phyloP scores from a whole-genome alignment of 2,888 invertebrate species.

The Agriopis aurantiaria region DNA sequence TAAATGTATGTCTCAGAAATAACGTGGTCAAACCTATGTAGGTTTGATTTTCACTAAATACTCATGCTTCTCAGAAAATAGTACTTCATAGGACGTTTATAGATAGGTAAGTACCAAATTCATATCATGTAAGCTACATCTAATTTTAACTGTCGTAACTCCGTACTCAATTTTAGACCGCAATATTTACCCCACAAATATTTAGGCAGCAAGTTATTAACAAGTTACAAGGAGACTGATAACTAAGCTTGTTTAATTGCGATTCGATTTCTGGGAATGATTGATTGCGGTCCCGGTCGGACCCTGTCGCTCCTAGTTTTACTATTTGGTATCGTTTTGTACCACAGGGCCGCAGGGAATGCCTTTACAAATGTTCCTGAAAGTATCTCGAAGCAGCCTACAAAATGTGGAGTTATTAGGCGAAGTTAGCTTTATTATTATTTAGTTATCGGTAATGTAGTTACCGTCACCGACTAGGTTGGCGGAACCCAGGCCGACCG shows the following conservation, averaged over 20 bases:
- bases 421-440: too few relatives aligned
- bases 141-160: not conserved
- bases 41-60: not conserved
- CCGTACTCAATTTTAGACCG: slow-evolving; percentile 7
- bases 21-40: not conserved
- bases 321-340: slow-evolving; percentile 7
- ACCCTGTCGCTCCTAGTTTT: slow-evolving; percentile 3
- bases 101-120: too few relatives aligned
- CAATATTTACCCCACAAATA: slow-evolving; percentile 12
- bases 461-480: too few relatives aligned
- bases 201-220: slow-evolving; percentile 19
- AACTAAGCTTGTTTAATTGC: slow-evolving; percentile 39
- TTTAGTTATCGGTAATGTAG: too few relatives aligned
- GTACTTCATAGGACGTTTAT: too few relatives aligned
- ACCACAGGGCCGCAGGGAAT: slow-evolving; percentile 17
- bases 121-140: not conserved
- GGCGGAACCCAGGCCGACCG: too few relatives aligned
- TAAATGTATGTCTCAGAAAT: too few relatives aligned
- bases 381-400: slow-evolving; percentile 6
- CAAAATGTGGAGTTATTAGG: not conserved
- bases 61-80: too few relatives aligned
- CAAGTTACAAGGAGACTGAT: slow-evolving; percentile 27
- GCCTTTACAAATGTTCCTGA: slow-evolving; percentile 21
- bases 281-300: slow-evolving; percentile 35
- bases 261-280: slow-evolving; percentile 40